A percentile compares a stretch with the other conserved stretches of the same genome.
Conservation (phyloP, 2,888 invertebrate species). For the Rhagophthalmus giganteus region DNA sequence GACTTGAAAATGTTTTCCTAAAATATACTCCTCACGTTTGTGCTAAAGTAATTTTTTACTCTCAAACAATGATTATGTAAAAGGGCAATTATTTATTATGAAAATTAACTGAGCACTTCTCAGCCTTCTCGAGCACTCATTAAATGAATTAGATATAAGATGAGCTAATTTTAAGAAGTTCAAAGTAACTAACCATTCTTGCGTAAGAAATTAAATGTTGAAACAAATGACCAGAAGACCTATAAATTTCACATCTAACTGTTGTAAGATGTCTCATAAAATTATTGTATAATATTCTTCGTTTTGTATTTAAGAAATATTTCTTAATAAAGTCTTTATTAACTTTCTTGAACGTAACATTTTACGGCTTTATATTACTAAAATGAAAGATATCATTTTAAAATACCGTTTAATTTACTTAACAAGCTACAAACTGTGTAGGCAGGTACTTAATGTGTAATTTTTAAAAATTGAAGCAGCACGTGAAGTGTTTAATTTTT, state of each 20-base stretch:
- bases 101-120: slow-evolving; percentile 2
- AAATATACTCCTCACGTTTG: slow-evolving; percentile 6
- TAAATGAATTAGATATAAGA: slow-evolving; percentile 5
- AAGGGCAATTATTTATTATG: slow-evolving; percentile 10
- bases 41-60: slow-evolving; percentile 6
- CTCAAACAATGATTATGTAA: slow-evolving; percentile 2
- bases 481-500: too few relatives aligned
- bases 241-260: slow-evolving; percentile 2
- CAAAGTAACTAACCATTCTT: slow-evolving; percentile 4
- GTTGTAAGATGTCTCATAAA: background rate
- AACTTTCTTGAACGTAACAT: too few relatives aligned
- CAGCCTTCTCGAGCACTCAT: slow-evolving; percentile 1
- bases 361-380: too few relatives aligned
- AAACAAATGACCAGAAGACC: slow-evolving; percentile 5
- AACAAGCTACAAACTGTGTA: too few relatives aligned
- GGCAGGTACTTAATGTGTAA: too few relatives aligned
- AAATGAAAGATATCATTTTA: too few relatives aligned
- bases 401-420: too few relatives aligned
- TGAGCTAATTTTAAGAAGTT: slow-evolving; percentile 5
- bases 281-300: background rate
- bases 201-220: background rate
- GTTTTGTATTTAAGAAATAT: background rate
- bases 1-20: slow-evolving; percentile 7
- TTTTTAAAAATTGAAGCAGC: too few relatives aligned
- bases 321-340: too few relatives aligned